A percentile compares a stretch with the other conserved stretches of the same genome.
phyloP scores from a whole-genome alignment of 1,140 invertebrate species.

The Brachionus calyciflorus region DNA sequence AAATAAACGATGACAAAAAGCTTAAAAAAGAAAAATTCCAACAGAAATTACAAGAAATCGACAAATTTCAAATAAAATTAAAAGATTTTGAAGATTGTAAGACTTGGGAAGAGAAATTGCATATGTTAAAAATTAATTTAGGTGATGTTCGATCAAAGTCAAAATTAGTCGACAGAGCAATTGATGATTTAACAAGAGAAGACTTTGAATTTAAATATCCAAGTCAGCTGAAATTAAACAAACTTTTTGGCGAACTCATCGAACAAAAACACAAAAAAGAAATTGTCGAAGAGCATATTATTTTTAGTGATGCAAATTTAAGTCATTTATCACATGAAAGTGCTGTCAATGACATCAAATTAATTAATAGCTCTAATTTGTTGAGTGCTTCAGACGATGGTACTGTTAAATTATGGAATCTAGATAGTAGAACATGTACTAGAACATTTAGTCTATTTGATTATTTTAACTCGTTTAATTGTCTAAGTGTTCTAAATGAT shows the following conservation, averaged over 20 bases:
- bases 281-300: not conserved
- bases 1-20: not conserved
- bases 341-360: not conserved
- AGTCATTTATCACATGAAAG: not conserved
- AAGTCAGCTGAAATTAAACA: not conserved
- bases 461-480: slow-evolving; percentile 93
- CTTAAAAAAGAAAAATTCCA: not conserved
- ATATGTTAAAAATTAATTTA: not conserved
- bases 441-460: slow-evolving; percentile 75
- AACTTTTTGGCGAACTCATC: not conserved
- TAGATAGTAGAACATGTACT: not conserved
- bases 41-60: not conserved
- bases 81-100: not conserved
- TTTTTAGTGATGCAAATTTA: not conserved
- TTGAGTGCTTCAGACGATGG: not conserved
- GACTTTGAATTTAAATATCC: not conserved
- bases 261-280: not conserved
- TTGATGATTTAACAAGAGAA: not conserved
- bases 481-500: not conserved
- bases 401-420: slow-evolving; percentile 3
- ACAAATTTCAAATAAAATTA: not conserved
- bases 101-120: not conserved
- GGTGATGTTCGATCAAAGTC: not conserved
- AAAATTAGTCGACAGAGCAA: not conserved
- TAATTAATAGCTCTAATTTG: not conserved